Conservation (phyloP, 2,113 vertebrate genomes). For the Rattus rattus region DNA sequence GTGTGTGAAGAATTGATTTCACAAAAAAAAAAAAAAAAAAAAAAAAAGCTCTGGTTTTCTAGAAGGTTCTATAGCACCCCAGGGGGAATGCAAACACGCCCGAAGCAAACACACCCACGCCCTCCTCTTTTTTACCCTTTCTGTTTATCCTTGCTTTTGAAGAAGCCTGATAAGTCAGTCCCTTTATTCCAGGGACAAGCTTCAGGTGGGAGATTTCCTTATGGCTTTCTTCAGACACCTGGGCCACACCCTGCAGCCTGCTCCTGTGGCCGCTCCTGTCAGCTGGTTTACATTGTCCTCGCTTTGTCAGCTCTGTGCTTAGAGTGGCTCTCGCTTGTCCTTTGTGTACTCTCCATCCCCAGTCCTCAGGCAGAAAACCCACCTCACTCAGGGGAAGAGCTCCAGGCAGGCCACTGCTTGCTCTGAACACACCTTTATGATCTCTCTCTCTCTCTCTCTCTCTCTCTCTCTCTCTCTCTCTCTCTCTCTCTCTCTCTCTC, state of each 20-base stretch:
- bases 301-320: background rate
- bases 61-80: accelerated
- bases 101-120: background rate
- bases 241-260: background rate
- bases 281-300: background rate
- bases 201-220: background rate
- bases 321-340: accelerated
- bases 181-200: background rate
- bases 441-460: background rate
- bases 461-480: background rate
- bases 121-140: background rate
- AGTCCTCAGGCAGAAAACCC: background rate
- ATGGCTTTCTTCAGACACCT: background rate
- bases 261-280: background rate
- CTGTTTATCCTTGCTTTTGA: background rate
- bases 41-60: too few relatives aligned
- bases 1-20: background rate
- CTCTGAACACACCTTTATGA: accelerated
- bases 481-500: background rate
- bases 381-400: accelerated
- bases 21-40: too few relatives aligned
- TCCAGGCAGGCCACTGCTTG: background rate
- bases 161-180: background rate
- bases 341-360: background rate
- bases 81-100: accelerated